Base-by-base conservation (phyloP, 2,888 invertebrate species). In the Polymixis flavicincta region DNA sequence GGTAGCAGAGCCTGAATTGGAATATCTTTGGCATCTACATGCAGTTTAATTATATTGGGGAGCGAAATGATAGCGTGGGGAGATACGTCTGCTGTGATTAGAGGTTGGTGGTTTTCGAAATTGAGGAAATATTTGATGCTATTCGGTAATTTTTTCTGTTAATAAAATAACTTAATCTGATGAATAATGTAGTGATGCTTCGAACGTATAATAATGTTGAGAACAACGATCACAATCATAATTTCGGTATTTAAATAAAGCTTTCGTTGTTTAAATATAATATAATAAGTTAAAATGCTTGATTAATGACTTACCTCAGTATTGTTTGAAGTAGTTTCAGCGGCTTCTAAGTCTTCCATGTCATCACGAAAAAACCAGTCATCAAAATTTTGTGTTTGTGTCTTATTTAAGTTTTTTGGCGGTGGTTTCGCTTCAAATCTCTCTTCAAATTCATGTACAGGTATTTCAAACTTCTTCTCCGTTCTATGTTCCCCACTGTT, bases 371-470 rank as follows among this genome's bases (percentile, higher is more conserved):
- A 94, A 93, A 93, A 93, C 96, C 96, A 96, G 54, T 93, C 88
- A 55, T 92, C 88, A 65, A 96, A 96, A 60, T 92, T 92, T 50
- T 93, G 89, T 0, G 85, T 88, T 37, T 86, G 87, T 28, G 88
- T 88, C 13, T 68, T 86, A 71, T 90, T 92, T 2, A 78, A 45
- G 60, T 77, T 76, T 74, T 96, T 96, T 0, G 94, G 93, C 14
- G 97, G 97, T 7, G 96, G 92, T 89, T 95, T 97, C 6, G 96
- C 90, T 89, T 97, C 97, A 83, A 97, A 97, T 85, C 92, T 96
- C 57, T 96, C 97, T 90, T 97, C 97, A 74, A 97, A 97, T 76
- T 97, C 97, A 78, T 97, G 97, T 80, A 97, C 96, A 0, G 97
- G 97, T 76, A 96, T 91, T 82, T 96, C 95, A 83, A 93, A 90